A percentile compares a stretch with the other conserved stretches of the same genome.
Evolutionary conservation across 2,113 vertebrate species (phyloP).

Genomic region (Myodes glareolus): DNA sequence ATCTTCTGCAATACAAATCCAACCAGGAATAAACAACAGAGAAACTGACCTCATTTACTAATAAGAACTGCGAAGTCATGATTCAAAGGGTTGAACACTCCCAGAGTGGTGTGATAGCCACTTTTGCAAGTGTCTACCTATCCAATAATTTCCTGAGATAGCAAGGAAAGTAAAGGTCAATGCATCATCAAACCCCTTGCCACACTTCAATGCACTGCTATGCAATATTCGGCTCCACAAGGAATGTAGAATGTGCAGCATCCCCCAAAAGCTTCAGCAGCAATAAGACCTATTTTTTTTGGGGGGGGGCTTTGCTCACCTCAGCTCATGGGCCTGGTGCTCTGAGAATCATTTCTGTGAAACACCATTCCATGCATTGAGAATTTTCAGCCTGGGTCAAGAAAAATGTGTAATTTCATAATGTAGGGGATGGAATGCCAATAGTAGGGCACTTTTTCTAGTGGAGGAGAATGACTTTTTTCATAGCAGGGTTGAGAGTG

Average conservation of each 20-base stretch:
- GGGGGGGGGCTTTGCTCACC: not conserved
- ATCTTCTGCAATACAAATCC: not conserved
- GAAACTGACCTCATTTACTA: not conserved
- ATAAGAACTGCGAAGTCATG: not conserved
- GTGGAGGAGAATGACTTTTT: not conserved
- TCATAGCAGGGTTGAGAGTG: not conserved
- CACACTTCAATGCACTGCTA: not conserved
- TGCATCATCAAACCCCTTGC: not conserved
- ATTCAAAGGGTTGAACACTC: fast-evolving
- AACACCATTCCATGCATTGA: fast-evolving
- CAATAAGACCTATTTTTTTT: not conserved
- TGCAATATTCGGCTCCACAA: no score
- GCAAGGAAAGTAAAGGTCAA: not conserved
- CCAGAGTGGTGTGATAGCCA: fast-evolving
- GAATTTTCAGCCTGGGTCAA: not conserved
- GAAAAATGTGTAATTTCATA: not conserved
- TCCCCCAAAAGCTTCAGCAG: not conserved
- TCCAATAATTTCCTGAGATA: not conserved
- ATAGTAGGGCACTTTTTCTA: no score
- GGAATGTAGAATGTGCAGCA: fast-evolving
- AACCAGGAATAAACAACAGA: not conserved
- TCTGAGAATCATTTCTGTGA: not conserved
- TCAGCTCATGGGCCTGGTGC: not conserved
- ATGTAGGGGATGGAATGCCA: not conserved
- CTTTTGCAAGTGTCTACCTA: not conserved